A percentile compares a stretch with the other conserved stretches of the same genome.
These are phyloP conservation scores for Halichoerus grypus DNA, from an alignment of 2,113 vertebrate genomes.

Conservation along the genomic window DNA sequence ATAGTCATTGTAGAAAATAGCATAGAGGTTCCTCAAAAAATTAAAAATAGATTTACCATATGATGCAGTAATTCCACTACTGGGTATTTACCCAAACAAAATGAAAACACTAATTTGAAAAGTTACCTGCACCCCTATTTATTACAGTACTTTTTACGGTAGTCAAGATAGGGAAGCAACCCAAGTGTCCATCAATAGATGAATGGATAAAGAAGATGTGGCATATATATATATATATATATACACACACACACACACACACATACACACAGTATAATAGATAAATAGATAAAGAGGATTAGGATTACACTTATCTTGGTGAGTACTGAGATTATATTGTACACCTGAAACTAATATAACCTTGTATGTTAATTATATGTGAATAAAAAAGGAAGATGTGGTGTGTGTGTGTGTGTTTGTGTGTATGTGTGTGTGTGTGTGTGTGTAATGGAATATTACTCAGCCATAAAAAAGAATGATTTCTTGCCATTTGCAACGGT, in stretches of 20 bases:
- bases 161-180: not conserved
- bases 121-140: not conserved
- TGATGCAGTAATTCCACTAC: not conserved
- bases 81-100: not conserved
- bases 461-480: not conserved
- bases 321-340: not conserved
- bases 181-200: not conserved
- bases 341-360: not conserved
- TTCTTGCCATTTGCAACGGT: not conserved
- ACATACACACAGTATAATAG: not conserved
- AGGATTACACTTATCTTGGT: not conserved
- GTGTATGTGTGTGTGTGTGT: not conserved
- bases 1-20: not conserved
- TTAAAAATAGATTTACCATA: not conserved
- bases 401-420: not conserved
- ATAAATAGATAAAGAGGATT: not conserved
- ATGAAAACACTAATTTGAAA: not conserved
- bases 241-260: not conserved
- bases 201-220: not conserved
- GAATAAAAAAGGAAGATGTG: not conserved
- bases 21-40: not conserved
- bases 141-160: not conserved
- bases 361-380: not conserved
- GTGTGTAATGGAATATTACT: not conserved
- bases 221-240: not conserved